Base-by-base conservation (phyloP, 2,113 vertebrate genomes). In the Ameiurus melas region DNA sequence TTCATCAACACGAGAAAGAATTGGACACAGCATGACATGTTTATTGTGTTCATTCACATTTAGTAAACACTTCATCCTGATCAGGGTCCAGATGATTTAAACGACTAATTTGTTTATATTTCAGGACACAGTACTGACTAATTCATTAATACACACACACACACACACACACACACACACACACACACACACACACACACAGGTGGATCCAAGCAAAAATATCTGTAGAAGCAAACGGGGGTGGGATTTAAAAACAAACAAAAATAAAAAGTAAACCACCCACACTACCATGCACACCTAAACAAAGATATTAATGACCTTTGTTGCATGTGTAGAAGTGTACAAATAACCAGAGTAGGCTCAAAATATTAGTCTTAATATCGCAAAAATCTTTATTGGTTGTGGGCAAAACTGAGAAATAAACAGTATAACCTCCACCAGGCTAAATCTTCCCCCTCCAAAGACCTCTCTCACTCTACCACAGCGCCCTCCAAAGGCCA, bases 401-500 rank as follows among this genome's bases (percentile, higher is more conserved):
- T 39, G 22, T 20, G 0, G 33, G 33, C 33, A 36, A 73, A 19
- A 22, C 70, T 39, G 33, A 73, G 19, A 3, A 0, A 73, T 5
- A 36, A 16, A 64, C 64, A 68, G n/a, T 13, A 5, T 5, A 68
- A 68, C 30, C 64, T 68, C 64, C n/a, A 30, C 0, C 13, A 30
- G 64, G 33, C 30, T 17, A n/a, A 30, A 60, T 62, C 83, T 16
- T 83, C 75, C 13, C 51, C 5, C 73, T 84, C 62, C 1, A 10
- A 1, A 51, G 47, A 51, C 8, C 30, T 73, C 53, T 88, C 16
- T 55, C 22, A 43, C 58, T 10, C 5, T 17, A 14, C 36, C 58
- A 79, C 73, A 68, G 83, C 64, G 53, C 75, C 55, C 55, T 85
- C 88, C 68, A 55, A 39, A 60, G 84, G 84, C 8, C 83, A 80